Evolutionary conservation across 2,888 invertebrate species (phyloP).

Genomic region (Vanessa cardui): DNA sequence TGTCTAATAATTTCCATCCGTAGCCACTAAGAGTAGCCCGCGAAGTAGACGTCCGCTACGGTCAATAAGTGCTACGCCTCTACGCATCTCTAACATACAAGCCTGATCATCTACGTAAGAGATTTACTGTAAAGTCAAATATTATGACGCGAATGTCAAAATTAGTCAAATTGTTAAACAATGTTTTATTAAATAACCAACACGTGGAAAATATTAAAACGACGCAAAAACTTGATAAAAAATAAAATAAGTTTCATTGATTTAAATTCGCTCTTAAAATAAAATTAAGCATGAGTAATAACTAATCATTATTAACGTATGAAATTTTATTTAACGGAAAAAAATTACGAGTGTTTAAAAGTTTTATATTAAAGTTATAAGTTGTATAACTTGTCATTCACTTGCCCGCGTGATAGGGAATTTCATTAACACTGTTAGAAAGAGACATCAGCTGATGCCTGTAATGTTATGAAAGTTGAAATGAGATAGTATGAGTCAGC

Average conservation of each 20-base stretch:
- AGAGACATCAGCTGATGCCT: slow-evolving; percentile 3
- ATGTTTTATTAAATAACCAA: background rate
- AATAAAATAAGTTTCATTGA: too few relatives aligned
- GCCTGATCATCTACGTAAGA: background rate
- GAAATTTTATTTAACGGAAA: background rate
- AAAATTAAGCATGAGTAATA: too few relatives aligned
- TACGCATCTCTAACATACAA: background rate
- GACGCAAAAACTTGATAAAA: too few relatives aligned
- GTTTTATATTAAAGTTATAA: slow-evolving; percentile 10
- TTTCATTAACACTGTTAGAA: background rate
- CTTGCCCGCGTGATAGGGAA: background rate
- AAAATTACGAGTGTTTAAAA: background rate
- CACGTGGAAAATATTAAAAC: background rate
- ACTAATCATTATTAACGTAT: background rate
- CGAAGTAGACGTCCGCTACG: background rate
- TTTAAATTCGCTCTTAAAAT: too few relatives aligned
- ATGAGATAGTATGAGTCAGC: slow-evolving; percentile 49
- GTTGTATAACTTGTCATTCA: slow-evolving; percentile 7
- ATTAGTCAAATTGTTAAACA: too few relatives aligned
- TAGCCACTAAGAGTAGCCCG: background rate
- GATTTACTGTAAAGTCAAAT: background rate
- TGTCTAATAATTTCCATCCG: background rate
- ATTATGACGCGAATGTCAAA: background rate
- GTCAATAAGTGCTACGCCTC: slow-evolving; percentile 5
- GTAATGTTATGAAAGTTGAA: slow-evolving; percentile 12